Conservation (phyloP, 2,113 vertebrate species). For the Microtus oregoni region DNA sequence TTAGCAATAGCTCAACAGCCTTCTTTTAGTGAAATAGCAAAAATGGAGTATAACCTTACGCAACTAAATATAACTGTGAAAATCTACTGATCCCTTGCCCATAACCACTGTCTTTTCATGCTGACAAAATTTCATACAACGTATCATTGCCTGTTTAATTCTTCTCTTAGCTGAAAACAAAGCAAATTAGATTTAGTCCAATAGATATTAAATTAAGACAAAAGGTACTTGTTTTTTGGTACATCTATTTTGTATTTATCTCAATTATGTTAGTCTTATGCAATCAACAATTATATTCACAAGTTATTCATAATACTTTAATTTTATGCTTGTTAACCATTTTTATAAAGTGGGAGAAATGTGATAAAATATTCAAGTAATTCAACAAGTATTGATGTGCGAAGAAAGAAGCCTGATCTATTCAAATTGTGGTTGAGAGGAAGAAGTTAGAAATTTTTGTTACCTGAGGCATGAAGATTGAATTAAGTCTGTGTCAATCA, state of each 20-base stretch:
- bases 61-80: conserved; percentile 36
- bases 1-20: neutral
- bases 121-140: conserved; percentile 11
- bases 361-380: conserved; percentile 53
- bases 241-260: conserved; percentile 50
- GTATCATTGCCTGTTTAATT: conserved; percentile 8
- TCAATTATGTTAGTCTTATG: conserved; percentile 26
- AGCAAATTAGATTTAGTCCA: conserved; percentile 6
- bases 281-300: conserved; percentile 52
- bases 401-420: neutral
- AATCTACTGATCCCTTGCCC: neutral
- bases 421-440: neutral
- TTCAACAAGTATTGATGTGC: conserved; percentile 27
- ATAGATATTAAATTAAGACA: neutral
- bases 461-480: neutral
- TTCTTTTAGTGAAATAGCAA: conserved; percentile 9
- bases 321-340: conserved; percentile 29
- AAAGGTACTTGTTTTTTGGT: conserved; percentile 6
- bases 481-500: conserved; percentile 27
- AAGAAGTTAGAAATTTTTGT: conserved; percentile 37
- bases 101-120: neutral
- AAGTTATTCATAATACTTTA: conserved; percentile 50
- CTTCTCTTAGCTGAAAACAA: neutral
- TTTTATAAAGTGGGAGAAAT: neutral
- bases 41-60: neutral